phyloP scores from a whole-genome alignment of 2,113 vertebrate species.

The Hydropotes inermis region DNA sequence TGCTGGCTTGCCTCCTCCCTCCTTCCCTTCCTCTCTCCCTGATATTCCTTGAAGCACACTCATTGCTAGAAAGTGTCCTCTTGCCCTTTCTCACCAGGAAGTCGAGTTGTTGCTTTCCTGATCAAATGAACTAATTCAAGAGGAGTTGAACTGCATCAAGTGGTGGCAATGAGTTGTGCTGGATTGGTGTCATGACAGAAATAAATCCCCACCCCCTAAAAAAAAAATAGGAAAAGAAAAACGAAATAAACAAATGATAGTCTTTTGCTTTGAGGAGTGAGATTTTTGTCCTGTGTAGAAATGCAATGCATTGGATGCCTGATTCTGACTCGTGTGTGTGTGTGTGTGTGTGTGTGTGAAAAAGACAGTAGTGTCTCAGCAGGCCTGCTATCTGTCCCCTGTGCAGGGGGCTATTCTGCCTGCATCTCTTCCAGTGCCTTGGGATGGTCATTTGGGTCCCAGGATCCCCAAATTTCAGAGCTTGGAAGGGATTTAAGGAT shows the following conservation, averaged over 20 bases:
- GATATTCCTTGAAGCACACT: neutral
- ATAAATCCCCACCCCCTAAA: conserved; percentile 16
- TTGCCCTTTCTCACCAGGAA: conserved; percentile 63
- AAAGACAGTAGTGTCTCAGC: neutral
- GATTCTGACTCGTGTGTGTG: neutral
- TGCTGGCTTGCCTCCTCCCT: neutral
- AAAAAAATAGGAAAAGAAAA: neutral
- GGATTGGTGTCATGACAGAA: conserved; percentile 57
- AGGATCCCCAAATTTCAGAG: neutral
- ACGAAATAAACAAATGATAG: neutral
- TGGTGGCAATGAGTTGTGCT: conserved; percentile 26
- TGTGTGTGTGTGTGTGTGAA: neutral
- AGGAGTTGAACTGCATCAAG: neutral
- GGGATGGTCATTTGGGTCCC: neutral
- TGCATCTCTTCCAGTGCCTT: neutral
- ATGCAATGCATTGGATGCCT: neutral
- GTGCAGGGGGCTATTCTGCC: neutral
- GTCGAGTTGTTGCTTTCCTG: conserved; percentile 58
- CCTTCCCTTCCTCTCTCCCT: neutral
- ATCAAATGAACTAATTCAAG: neutral
- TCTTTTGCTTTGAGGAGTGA: neutral
- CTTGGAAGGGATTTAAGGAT: neutral
- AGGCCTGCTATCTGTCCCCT: neutral
- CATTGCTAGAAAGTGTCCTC: conserved; percentile 32
- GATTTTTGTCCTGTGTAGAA: neutral